Conservation (phyloP, 2,797 vertebrate species). For the Lates japonicus region DNA sequence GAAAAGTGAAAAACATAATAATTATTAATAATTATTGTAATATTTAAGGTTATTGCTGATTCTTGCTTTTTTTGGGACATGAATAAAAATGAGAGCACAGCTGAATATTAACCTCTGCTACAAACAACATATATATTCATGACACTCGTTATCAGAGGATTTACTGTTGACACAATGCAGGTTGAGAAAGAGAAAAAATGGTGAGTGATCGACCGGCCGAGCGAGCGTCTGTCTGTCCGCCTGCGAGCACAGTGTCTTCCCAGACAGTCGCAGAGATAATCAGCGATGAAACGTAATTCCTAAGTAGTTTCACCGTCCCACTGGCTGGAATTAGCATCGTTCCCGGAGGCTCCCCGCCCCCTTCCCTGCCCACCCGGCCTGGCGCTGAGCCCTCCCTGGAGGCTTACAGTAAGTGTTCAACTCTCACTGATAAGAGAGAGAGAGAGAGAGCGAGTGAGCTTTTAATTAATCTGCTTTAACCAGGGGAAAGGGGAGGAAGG, state of each 20-base stretch:
- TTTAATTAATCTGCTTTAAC: slow-evolving; percentile 83
- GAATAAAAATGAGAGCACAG: not conserved
- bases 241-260: slow-evolving; percentile 44
- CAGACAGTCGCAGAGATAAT: slow-evolving; percentile 58
- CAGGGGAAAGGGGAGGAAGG: slow-evolving; percentile 20
- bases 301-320: slow-evolving; percentile 51
- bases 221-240: not conserved
- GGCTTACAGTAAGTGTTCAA: slow-evolving; percentile 79
- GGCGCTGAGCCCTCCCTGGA: slow-evolving; percentile 54
- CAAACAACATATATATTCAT: slow-evolving; percentile 28
- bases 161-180: slow-evolving; percentile 16
- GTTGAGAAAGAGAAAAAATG: slow-evolving; percentile 12
- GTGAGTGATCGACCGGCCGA: slow-evolving; percentile 34
- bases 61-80: not conserved
- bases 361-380: slow-evolving; percentile 53
- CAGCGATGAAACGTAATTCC: slow-evolving; percentile 58
- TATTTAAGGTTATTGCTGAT: slow-evolving; percentile 16
- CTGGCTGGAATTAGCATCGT: slow-evolving; percentile 73
- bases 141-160: slow-evolving; percentile 20
- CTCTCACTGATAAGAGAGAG: slow-evolving; percentile 76
- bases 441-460: slow-evolving; percentile 60
- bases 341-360: slow-evolving; percentile 60
- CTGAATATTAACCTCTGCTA: not conserved
- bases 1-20: not conserved
- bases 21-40: slow-evolving; percentile 1